Base-by-base conservation (phyloP, 1,140 invertebrate species). In the Pachyrhynchus sulphureomaculatus region DNA sequence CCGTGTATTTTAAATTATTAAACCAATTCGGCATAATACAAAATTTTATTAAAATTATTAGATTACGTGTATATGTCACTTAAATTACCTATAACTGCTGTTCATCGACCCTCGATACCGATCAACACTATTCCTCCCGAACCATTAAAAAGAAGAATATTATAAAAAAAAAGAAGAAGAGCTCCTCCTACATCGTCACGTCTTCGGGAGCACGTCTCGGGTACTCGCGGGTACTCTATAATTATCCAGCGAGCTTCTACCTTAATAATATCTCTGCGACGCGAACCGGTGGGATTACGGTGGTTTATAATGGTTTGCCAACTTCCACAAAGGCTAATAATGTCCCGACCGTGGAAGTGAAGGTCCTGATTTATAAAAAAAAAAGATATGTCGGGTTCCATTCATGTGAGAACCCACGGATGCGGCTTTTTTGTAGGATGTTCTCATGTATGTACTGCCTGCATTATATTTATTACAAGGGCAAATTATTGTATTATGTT, bases 161-260 rank as follows among this genome's bases (percentile, higher is more conserved):
- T 33, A 21, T 32, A 17, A 52, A 39, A 52, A 52, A 52, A 20
- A 44, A 20, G 42, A 45, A 45, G 42, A 45, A 45, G 49, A 33
- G 57, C 64, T 61, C 64, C 64, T 65, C 64, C 64, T 59, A 61
- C 64, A 65, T 59, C 57, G 64, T 65, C 64, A 65, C 64, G 64
- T 65, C 64, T 54, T 61, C 64, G 53, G 64, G 58, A 65, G 64
- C 64, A 65, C 64, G 64, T 65, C 64, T 65, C 57, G 58, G 57
- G 45, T 49, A 52, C 63, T 56, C 48, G 63, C 52, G 23, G 57
- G 44, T 58, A 65, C 64, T 65, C 64, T 65, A 65, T 65, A 65
- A 65, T 65, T 65, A 65, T 42, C 36, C 57, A 51, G 37, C 57
- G 48, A 65, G 64, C 64, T 65, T 60, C 64, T 65, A 65, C 57